Percentiles rank a stretch among this genome's conserved stretches.
phyloP scores from a whole-genome alignment of 2,797 vertebrate genomes.

The Limosa lapponica region DNA sequence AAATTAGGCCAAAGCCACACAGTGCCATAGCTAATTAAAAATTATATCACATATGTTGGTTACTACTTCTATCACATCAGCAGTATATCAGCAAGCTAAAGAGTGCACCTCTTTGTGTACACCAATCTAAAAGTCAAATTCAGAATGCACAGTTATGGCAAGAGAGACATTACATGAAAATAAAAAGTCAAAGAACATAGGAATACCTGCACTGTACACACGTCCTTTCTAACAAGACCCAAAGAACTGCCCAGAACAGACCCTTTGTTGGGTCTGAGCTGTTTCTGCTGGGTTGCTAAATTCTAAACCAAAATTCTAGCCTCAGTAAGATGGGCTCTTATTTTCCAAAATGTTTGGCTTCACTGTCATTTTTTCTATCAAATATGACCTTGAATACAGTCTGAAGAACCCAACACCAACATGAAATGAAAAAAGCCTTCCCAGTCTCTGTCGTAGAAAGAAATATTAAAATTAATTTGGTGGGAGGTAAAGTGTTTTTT shows the following conservation, averaged over 20 bases:
- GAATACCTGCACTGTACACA: neutral
- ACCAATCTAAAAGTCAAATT: neutral
- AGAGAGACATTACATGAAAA: neutral
- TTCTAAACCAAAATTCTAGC: neutral
- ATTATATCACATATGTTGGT: neutral
- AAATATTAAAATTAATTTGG: neutral
- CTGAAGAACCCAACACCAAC: neutral
- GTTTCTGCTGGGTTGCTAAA: neutral
- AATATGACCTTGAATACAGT: neutral
- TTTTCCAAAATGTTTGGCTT: neutral
- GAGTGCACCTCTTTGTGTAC: neutral
- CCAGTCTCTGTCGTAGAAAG: neutral
- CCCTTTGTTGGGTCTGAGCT: neutral
- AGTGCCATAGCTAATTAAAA: neutral
- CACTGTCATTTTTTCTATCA: neutral
- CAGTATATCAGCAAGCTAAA: neutral
- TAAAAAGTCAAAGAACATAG: neutral
- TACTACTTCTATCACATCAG: neutral
- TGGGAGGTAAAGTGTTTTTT: neutral
- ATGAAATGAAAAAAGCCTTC: neutral
- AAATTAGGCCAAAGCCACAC: neutral
- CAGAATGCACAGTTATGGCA: neutral
- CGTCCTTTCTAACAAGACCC: neutral
- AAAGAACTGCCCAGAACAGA: neutral
- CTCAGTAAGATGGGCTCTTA: neutral